Percentiles rank a stretch among this genome's conserved stretches.
These are phyloP conservation scores for Fabriciana adippe DNA, from an alignment of 2,888 invertebrate species.

Conservation along the genomic window DNA sequence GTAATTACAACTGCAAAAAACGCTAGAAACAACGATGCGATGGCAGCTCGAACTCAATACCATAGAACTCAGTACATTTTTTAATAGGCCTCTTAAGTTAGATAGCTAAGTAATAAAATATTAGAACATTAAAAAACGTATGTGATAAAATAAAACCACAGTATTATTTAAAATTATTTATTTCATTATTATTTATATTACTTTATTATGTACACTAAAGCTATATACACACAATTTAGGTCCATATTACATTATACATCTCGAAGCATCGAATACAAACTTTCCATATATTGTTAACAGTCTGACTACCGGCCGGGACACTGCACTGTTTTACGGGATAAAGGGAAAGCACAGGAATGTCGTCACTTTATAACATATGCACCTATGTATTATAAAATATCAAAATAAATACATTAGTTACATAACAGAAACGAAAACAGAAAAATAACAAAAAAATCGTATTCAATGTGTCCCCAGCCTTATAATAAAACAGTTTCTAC, in stretches of 20 bases:
- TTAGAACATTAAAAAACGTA: too few species aligned
- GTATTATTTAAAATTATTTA: conserved; percentile 38
- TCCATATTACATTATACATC: conserved; percentile 56
- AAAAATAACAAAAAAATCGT: background rate
- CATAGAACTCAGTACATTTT: too few species aligned
- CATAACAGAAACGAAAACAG: background rate
- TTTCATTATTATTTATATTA: conserved; percentile 45
- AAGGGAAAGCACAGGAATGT: background rate
- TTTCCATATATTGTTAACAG: conserved; percentile 24
- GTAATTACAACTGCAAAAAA: too few species aligned
- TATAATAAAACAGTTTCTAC: conserved; percentile 26
- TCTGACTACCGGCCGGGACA: conserved; percentile 21
- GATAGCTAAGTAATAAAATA: too few species aligned
- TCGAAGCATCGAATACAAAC: conserved; percentile 45
- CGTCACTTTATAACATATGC: too few species aligned
- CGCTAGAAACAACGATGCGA: too few species aligned
- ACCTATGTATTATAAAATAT: too few species aligned
- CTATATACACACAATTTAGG: conserved; percentile 76
- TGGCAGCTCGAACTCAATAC: too few species aligned
- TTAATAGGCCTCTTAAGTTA: too few species aligned
- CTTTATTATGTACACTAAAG: conserved; percentile 71
- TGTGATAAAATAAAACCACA: background rate
- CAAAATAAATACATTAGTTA: too few species aligned
- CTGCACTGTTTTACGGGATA: background rate
- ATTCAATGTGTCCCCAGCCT: conserved; percentile 17